Percentiles rank a stretch among this genome's conserved stretches.
These are phyloP conservation scores for Paraplagusia blochii DNA, from an alignment of 2,113 vertebrate genomes.

Conservation along the genomic window DNA sequence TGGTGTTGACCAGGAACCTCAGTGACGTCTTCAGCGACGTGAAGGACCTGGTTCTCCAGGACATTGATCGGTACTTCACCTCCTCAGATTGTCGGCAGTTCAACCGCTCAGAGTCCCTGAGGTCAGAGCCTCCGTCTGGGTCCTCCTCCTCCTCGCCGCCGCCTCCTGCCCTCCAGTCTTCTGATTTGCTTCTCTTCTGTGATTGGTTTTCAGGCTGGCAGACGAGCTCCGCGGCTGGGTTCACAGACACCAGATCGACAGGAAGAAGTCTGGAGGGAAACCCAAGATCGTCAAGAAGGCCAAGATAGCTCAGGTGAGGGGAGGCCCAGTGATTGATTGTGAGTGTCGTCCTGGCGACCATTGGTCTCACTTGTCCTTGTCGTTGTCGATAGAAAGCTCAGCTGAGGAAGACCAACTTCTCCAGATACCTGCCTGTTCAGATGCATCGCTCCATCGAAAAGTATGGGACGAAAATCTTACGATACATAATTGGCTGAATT, in stretches of 20 bases:
- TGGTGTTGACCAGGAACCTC: constrained; percentile 73
- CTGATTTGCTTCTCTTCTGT: neutral
- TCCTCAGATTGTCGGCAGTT: constrained; percentile 87
- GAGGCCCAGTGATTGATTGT: no score
- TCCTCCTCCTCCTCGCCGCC: no score
- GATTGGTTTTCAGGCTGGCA: constrained; percentile 72
- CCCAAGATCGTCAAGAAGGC: constrained; percentile 69
- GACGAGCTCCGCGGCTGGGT: constrained; percentile 89
- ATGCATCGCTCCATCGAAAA: constrained; percentile 75
- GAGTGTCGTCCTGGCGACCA: no score
- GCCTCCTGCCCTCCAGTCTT: neutral
- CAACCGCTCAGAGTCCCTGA: constrained; percentile 88
- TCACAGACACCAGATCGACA: constrained; percentile 83
- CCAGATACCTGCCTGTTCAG: constrained; percentile 79
- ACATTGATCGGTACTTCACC: constrained; percentile 84
- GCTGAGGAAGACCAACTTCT: constrained; percentile 77
- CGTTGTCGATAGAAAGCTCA: constrained; percentile 74
- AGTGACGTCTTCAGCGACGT: constrained; percentile 78
- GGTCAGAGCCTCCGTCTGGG: constrained; percentile 61
- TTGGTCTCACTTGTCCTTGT: neutral
- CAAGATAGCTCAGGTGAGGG: constrained; percentile 75
- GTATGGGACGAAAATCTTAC: no score
- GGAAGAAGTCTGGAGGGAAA: constrained; percentile 80
- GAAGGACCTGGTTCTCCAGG: constrained; percentile 84
- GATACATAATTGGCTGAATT: no score